Evolutionary conservation across 1,140 invertebrate genomes (phyloP), one percentile per base, ranked within the genome.

Genomic region (Atta cephalotes): DNA sequence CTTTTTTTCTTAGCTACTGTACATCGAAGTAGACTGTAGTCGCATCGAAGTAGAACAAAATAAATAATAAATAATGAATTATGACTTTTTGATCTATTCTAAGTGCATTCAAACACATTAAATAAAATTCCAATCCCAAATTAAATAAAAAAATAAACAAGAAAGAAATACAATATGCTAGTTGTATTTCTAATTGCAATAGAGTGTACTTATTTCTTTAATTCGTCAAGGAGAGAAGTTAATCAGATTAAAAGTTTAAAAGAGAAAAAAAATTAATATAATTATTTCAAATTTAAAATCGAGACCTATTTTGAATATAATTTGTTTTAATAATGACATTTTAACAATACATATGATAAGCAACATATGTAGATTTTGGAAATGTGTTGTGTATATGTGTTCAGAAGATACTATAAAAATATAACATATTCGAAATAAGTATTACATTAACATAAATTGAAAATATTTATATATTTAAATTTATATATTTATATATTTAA

Each of bases 1-100:
- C 56, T 74, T 81, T 58, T 21, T 60, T 76, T 25, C 39, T 62
- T 16, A 18, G 39, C n/a, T 21, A 14, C 12, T 63, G 4, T 45
- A 45, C 25, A 72, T 58, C 45, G 9, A 14, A 71, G 12, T 68
- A 28, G 12, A 72, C 25, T 25, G 25, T 45, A 76, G 21, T 76
- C 18, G 39, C 25, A 72, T 58, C 58, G 9, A 14, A 71, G 12
- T 68, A 28, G 12, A 72, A 82, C 39, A 39, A 74, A 39, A 21
- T 14, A 51, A 84, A 76, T 56, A 25, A 82, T 76, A 51, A 84
- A 76, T 56, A 25, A 82, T 76, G 51, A 84, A 84, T 76, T 56
- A 35, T 7, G 58, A 74, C 56, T 51, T 84, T 76, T 7, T 51
- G 18, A 74, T 9, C 39, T 25, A 18, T 74, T 4, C n/a, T 84